phyloP scores from a whole-genome alignment of 2,113 vertebrate species.

The Canis aureus region DNA sequence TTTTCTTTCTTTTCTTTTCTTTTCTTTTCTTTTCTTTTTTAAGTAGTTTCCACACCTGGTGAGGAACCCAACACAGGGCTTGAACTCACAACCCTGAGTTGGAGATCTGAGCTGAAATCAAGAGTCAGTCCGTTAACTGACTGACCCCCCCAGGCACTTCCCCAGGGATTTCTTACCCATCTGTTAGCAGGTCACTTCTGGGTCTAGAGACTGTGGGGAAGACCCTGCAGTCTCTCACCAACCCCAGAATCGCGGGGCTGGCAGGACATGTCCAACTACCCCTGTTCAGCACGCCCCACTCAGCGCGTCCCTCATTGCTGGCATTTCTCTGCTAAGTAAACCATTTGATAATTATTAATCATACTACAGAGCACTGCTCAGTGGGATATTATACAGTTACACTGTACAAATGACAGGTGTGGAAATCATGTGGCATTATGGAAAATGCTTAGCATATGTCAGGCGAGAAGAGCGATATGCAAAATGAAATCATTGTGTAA shows the following conservation, averaged over 20 bases:
- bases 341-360: not conserved
- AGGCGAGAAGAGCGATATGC: not conserved
- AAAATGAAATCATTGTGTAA: not conserved
- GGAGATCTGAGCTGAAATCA: not conserved
- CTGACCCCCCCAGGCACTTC: not conserved
- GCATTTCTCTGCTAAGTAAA: not conserved
- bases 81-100: not conserved
- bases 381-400: not conserved
- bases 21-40: too few relatives aligned
- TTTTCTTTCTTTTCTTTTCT: too few relatives aligned
- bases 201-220: not conserved
- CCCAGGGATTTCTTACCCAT: not conserved
- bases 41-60: not conserved
- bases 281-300: not conserved
- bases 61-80: not conserved
- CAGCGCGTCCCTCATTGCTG: not conserved
- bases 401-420: not conserved
- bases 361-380: not conserved
- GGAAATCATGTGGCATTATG: not conserved
- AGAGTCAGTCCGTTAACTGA: not conserved
- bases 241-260: too few relatives aligned
- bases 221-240: not conserved
- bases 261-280: not conserved
- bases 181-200: not conserved
- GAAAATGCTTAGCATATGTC: not conserved